Evolutionary conservation across 2,113 vertebrate genomes (phyloP).

Genomic region (Paradoxurus hermaphroditus): DNA sequence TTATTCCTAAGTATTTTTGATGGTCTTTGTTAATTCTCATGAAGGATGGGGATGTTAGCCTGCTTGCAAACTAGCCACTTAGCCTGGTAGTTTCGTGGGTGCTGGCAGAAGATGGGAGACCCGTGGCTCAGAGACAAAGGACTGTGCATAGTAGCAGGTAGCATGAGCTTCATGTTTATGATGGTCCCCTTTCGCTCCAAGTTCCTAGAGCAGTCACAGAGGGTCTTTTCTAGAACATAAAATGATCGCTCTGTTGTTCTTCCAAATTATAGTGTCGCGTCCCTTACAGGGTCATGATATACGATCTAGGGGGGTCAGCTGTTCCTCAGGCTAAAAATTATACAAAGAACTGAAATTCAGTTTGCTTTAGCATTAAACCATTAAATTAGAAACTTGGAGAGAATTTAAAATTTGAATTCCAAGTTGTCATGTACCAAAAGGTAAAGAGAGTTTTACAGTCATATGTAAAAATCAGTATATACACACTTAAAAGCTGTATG

Average conservation of each 20-base stretch:
- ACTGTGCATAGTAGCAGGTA: background rate
- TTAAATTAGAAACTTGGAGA: constrained; percentile 10
- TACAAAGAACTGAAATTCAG: background rate
- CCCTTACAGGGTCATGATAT: background rate
- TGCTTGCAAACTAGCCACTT: background rate
- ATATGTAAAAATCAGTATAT: background rate
- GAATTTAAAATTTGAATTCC: constrained; percentile 35
- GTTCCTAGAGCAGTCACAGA: background rate
- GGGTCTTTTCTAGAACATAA: background rate
- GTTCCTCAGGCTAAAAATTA: constrained; percentile 35
- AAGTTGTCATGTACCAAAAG: background rate
- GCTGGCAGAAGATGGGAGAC: background rate
- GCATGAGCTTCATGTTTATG: background rate
- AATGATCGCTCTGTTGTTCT: background rate
- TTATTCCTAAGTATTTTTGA: background rate
- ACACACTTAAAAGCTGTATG: background rate
- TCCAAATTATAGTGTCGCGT: background rate
- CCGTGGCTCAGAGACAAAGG: background rate
- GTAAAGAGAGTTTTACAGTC: constrained; percentile 8
- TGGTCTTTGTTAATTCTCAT: background rate
- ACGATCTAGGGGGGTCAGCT: constrained; percentile 16
- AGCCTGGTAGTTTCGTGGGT: background rate
- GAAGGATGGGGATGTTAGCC: background rate
- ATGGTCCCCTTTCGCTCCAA: background rate
- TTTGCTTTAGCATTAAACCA: constrained; percentile 7